Evolutionary conservation across 2,113 vertebrate species (phyloP), one percentile per base, ranked within the genome.

Genomic region (Channa maculata): DNA sequence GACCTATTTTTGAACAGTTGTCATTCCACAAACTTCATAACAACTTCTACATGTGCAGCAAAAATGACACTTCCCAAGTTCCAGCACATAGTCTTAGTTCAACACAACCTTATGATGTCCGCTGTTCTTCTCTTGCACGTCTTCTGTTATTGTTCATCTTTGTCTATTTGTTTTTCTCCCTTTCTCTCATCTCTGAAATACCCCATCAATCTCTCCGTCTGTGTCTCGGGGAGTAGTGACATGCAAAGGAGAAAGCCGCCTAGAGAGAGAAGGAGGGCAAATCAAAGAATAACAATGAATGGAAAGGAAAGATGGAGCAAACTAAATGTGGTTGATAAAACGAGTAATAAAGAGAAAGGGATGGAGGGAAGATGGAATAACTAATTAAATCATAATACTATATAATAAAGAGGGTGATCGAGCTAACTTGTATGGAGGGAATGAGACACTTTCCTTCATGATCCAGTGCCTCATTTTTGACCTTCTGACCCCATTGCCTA

Each of bases 201-300:
- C 77, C 71, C 89, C 81, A 74, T 83, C 79, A 80, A 75, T 79
- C 77, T 77, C 57, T 93, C 93, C 86, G 85, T 93, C 89, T 87
- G 91, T 84, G 91, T 92, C 86, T 94, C 82, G 79, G 89, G 92
- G 80, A 85, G 92, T 68, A 83, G 90, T 88, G 88, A 94, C 90
- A 92, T 92, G 93, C 92, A 94, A 93, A 84, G 93, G 90, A 88
- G 91, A 94, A 71, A 92, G 89, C 70, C 77, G 91, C 83, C 89
- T 92, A 86, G 86, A 86, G 82, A 92, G 86, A 90, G 77, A 91
- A 82, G 87, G 81, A 86, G 85, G 84, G 85, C 80, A 89, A 84
- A 89, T 91, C 60, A 88, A 88, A 82, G 63, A 78, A 88, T 88
- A 79, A 88, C 84, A 87, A 90, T 71, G 69, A 79, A 43, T 6